Conservation (phyloP, 2,113 vertebrate species). For the Nicator chloris region DNA sequence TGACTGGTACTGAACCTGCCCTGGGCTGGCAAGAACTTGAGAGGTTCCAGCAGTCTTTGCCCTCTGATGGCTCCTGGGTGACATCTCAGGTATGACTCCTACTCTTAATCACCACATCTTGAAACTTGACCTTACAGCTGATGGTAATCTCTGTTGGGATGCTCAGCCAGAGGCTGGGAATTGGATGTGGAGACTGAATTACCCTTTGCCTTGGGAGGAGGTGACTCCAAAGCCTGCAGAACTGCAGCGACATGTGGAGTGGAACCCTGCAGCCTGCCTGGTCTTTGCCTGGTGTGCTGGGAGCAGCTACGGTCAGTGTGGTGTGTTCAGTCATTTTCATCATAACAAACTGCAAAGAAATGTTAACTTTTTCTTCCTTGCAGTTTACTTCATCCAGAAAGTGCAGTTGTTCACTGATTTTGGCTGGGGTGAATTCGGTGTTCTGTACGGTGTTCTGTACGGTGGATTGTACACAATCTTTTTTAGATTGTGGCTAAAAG, state of each 20-base stretch:
- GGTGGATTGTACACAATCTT: accelerated
- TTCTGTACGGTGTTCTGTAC: accelerated
- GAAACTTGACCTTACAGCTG: not conserved
- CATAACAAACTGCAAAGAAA: not conserved
- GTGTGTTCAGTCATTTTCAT: not conserved
- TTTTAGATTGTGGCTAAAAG: not conserved
- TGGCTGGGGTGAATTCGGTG: not conserved
- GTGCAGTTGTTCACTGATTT: not conserved
- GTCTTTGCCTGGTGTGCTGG: not conserved
- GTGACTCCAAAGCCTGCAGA: not conserved
- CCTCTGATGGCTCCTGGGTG: not conserved
- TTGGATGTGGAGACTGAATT: not conserved
- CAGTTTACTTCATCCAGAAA: not conserved
- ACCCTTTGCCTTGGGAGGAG: not conserved
- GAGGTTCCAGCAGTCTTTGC: not conserved
- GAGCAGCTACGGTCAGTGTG: not conserved
- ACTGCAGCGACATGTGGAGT: not conserved
- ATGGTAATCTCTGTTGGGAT: not conserved
- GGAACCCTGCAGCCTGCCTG: not conserved
- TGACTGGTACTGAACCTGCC: not conserved
- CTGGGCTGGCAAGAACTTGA: not conserved
- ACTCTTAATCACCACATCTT: not conserved
- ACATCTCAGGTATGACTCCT: not conserved
- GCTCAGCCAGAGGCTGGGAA: not conserved
- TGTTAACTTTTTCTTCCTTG: not conserved